Conservation (phyloP, 2,888 invertebrate genomes). For the Mesochorus sp. region DNA sequence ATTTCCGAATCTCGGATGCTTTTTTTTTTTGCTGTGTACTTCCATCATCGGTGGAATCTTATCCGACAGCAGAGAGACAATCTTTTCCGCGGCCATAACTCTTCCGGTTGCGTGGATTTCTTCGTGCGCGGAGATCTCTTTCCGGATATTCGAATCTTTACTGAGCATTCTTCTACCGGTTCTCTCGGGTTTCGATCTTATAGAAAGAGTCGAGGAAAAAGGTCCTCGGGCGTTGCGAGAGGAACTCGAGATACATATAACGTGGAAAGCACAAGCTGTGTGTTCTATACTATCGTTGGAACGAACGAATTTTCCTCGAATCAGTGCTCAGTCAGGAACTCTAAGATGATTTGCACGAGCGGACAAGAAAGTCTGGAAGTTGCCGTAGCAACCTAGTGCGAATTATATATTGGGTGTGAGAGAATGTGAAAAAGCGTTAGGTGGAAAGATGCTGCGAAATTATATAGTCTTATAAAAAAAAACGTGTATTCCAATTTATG, state of each 20-base stretch:
- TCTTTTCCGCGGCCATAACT: conserved; percentile 59
- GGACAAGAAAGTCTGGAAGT: neutral
- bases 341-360: conserved; percentile 9
- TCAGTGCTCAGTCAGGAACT: conserved; percentile 4
- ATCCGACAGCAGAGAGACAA: conserved; percentile 35
- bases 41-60: conserved; percentile 20
- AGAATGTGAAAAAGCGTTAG: neutral
- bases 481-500: neutral
- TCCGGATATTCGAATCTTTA: conserved; percentile 31
- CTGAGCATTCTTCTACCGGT: conserved; percentile 2
- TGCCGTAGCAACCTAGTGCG: neutral
- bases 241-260: too few species aligned
- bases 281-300: too few species aligned
- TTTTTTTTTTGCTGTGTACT: conserved; percentile 1
- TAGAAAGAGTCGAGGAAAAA: neutral
- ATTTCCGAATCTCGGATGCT: neutral
- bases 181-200: neutral
- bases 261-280: too few species aligned
- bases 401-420: neutral
- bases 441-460: neutral
- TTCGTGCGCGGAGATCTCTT: conserved; percentile 21
- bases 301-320: conserved; percentile 27
- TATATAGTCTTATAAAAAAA: too few species aligned
- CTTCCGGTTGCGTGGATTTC: conserved; percentile 54
- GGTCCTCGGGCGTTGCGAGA: too few species aligned